A percentile compares a stretch with the other conserved stretches of the same genome.
Evolutionary conservation across 1,140 invertebrate species (phyloP).

Genomic region (Anagrus nilaparvatae): DNA sequence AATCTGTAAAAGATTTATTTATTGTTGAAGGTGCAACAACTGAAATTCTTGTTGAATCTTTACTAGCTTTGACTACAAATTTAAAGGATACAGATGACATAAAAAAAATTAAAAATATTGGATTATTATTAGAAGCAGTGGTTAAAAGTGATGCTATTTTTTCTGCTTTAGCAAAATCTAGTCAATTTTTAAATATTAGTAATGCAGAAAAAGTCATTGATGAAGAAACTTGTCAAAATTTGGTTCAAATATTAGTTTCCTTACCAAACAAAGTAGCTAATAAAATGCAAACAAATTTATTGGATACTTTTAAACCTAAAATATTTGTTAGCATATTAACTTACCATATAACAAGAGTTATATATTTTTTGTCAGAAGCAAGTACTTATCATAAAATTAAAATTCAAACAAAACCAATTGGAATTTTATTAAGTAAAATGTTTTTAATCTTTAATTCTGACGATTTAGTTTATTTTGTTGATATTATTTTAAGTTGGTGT

Average conservation of each 20-base stretch:
- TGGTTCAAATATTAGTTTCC: slow-evolving; percentile 51
- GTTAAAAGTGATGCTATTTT: slow-evolving; percentile 48
- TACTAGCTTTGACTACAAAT: slow-evolving; percentile 38
- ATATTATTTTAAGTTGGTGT: slow-evolving; percentile 34
- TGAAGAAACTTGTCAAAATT: slow-evolving; percentile 41
- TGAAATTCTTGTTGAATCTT: slow-evolving; percentile 40
- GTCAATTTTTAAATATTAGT: slow-evolving; percentile 11
- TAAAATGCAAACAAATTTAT: slow-evolving; percentile 43
- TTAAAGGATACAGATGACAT: slow-evolving; percentile 38
- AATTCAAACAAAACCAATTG: slow-evolving; percentile 41
- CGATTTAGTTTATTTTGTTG: slow-evolving; percentile 38
- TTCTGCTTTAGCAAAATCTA: slow-evolving; percentile 37
- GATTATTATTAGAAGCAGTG: slow-evolving; percentile 40
- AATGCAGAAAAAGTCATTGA: slow-evolving; percentile 20
- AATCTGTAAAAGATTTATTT: slow-evolving; percentile 36
- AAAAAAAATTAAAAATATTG: slow-evolving; percentile 27
- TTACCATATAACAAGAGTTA: slow-evolving; percentile 46
- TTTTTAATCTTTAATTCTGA: slow-evolving; percentile 42
- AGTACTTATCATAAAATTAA: slow-evolving; percentile 28
- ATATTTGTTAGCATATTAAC: slow-evolving; percentile 49
- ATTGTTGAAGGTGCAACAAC: slow-evolving; percentile 42
- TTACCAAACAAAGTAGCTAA: slow-evolving; percentile 60
- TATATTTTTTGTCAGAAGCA: slow-evolving; percentile 48
- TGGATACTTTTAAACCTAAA: slow-evolving; percentile 47
- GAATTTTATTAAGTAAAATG: slow-evolving; percentile 51